Evolutionary conservation across 1,140 invertebrate species (phyloP).

Genomic region (Andrena cerasifolii): DNA sequence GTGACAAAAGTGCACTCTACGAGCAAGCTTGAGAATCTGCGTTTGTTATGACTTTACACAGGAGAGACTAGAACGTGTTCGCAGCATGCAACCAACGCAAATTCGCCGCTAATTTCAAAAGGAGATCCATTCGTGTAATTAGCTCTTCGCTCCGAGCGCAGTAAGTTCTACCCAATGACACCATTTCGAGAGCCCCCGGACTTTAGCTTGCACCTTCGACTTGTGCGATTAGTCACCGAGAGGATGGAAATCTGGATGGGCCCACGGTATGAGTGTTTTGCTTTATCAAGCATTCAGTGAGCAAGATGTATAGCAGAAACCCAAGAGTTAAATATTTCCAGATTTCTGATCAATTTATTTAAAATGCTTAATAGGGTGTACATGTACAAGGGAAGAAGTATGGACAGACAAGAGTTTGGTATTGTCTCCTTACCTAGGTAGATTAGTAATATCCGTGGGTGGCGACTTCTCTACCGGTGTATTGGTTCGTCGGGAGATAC

Average conservation of each 20-base stretch:
- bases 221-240: constrained; percentile 64
- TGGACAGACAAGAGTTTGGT: constrained; percentile 72
- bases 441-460: constrained; percentile 62
- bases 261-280: constrained; percentile 58
- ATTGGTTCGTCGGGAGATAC: constrained; percentile 52
- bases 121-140: background rate
- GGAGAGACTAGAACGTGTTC: background rate
- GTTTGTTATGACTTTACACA: background rate
- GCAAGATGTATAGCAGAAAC: constrained; percentile 71
- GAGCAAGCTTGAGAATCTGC: background rate
- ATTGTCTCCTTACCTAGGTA: constrained; percentile 75
- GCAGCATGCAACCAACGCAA: background rate
- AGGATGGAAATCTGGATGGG: constrained; percentile 75
- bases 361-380: constrained; percentile 73
- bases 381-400: constrained; percentile 76
- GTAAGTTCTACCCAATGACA: background rate
- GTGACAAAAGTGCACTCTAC: background rate
- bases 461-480: constrained; percentile 55
- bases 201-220: constrained; percentile 17
- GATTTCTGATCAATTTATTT: constrained; percentile 78
- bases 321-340: constrained; percentile 75
- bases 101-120: background rate
- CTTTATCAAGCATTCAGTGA: constrained; percentile 58
- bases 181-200: constrained; percentile 12
- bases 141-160: background rate